Percentiles rank a stretch among this genome's conserved stretches.
phyloP scores from a whole-genome alignment of 2,888 invertebrate species.

The Dryadula phaetusa region DNA sequence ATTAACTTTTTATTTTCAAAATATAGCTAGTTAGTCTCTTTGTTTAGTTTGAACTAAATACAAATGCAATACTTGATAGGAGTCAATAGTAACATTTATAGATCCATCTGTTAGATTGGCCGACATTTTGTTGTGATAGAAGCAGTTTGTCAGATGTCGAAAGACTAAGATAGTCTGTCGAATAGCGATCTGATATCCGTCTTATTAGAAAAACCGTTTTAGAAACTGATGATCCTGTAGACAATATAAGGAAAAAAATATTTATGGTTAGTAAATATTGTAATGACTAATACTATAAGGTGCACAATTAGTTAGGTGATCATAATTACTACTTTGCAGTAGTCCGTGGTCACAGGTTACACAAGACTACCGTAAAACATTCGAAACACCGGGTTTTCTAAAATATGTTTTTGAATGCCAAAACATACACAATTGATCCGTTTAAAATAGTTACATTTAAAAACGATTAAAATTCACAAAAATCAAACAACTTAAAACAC shows the following conservation, averaged over 20 bases:
- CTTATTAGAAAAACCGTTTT: constrained; percentile 11
- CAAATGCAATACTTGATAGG: constrained; percentile 16
- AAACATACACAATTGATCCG: too few species aligned
- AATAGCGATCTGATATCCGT: constrained; percentile 38
- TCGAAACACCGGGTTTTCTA: too few species aligned
- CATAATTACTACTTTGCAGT: too few species aligned
- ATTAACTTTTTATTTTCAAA: not conserved
- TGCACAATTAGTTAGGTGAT: too few species aligned
- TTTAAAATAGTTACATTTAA: too few species aligned
- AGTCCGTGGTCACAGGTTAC: too few species aligned
- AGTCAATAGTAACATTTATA: constrained; percentile 23
- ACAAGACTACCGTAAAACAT: too few species aligned
- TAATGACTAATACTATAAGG: too few species aligned
- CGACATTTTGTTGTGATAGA: constrained; percentile 51
- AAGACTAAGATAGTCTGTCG: constrained; percentile 48
- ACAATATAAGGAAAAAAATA: not conserved
- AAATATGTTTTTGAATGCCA: too few species aligned
- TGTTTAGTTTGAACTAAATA: not conserved
- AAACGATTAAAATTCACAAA: too few species aligned
- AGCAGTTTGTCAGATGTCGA: constrained; percentile 58
- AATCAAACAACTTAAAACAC: too few species aligned
- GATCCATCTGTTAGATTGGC: constrained; percentile 34
- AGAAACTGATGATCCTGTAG: not conserved
- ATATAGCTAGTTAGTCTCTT: not conserved
- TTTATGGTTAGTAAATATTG: not conserved